A percentile compares a stretch with the other conserved stretches of the same genome.
Conservation (phyloP, 2,113 vertebrate genomes). For the Ptychochromis oligacanthus region DNA sequence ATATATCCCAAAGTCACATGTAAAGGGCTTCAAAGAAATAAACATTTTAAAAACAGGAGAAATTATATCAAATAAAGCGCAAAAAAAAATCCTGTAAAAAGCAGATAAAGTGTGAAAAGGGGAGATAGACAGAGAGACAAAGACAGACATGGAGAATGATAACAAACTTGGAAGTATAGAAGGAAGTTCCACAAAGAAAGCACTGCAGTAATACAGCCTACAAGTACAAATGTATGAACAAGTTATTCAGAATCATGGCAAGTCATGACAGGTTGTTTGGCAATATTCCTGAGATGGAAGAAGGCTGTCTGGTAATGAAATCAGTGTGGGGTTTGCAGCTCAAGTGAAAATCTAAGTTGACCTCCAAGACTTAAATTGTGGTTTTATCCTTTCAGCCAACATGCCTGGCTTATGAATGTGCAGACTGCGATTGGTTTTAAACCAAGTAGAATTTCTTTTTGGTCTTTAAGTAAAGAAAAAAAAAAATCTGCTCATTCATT, state of each 20-base stretch:
- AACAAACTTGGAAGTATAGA: neutral
- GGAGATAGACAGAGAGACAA: neutral
- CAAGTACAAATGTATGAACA: neutral
- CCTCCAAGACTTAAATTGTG: neutral
- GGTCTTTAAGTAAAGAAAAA: neutral
- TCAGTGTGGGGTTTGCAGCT: neutral
- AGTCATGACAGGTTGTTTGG: too few species aligned
- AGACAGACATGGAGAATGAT: neutral
- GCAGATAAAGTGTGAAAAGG: neutral
- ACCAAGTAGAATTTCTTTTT: neutral
- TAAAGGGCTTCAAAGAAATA: neutral
- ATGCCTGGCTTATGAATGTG: neutral
- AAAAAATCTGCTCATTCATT: neutral
- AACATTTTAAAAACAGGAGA: neutral
- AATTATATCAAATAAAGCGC: neutral
- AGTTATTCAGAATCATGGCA: neutral
- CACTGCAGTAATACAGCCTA: neutral
- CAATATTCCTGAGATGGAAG: too few species aligned
- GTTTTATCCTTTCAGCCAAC: neutral
- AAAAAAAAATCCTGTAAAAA: neutral
- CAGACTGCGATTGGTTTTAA: neutral
- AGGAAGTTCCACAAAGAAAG: neutral
- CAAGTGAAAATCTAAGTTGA: neutral
- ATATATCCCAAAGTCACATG: neutral
- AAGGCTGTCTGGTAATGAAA: neutral